Conservation (phyloP, 2,888 invertebrate genomes). For the Hololepta plana region DNA sequence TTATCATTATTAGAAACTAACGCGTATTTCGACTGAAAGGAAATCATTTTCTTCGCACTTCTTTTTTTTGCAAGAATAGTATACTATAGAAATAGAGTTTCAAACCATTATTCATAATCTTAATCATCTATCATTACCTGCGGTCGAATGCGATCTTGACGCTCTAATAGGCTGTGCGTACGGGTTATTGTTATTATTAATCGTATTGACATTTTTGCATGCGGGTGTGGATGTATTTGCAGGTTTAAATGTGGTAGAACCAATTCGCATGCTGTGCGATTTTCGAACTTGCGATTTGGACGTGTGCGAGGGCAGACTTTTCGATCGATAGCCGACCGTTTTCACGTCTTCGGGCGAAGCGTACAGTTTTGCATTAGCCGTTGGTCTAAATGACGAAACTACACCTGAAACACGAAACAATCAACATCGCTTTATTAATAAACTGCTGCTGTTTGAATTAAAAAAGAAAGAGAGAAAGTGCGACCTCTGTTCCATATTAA, state of each 20-base stretch:
- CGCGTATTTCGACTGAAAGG: no score
- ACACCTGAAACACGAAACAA: constrained; percentile 29
- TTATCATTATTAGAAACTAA: no score
- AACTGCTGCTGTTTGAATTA: no score
- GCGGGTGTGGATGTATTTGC: constrained; percentile 7
- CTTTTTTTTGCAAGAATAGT: no score
- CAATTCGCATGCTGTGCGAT: constrained; percentile 35
- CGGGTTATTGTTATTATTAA: constrained; percentile 25
- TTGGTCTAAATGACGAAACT: constrained; percentile 79
- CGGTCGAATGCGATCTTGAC: constrained; percentile 25
- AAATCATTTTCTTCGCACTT: no score
- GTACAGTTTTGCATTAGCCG: constrained; percentile 68
- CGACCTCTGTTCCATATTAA: no score
- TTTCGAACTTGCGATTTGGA: constrained; percentile 40
- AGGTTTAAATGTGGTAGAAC: constrained; percentile 13
- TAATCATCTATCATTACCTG: no score
- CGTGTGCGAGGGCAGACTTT: constrained; percentile 33
- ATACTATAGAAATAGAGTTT: no score
- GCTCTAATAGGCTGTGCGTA: constrained; percentile 39
- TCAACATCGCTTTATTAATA: no score
- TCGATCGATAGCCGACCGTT: constrained; percentile 45
- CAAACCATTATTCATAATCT: no score
- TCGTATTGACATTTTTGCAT: constrained; percentile 8
- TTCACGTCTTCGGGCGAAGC: constrained; percentile 76
- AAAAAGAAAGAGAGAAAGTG: constrained; percentile 5